phyloP scores from a whole-genome alignment of 2,113 vertebrate species.

The Amblyornis subalaris region DNA sequence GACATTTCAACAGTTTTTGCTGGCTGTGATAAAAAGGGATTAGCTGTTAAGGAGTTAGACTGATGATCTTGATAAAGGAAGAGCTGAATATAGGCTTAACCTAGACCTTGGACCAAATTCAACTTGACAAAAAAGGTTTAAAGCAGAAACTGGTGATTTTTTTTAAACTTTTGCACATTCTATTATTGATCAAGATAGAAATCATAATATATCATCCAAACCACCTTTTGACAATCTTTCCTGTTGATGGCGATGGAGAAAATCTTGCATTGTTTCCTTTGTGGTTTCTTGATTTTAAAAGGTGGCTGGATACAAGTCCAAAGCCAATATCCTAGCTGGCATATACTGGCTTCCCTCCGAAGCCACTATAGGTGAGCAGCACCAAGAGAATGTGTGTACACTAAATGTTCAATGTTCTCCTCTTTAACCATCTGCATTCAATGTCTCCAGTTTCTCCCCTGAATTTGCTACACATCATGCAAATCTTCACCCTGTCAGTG shows the following conservation, averaged over 20 bases:
- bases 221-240: background rate
- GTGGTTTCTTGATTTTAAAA: background rate
- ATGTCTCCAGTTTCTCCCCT: background rate
- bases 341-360: background rate
- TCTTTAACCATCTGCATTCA: background rate
- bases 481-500: background rate
- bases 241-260: background rate
- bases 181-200: background rate
- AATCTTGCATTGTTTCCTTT: background rate
- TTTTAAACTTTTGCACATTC: background rate
- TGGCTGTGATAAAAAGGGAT: background rate
- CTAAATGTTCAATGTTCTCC: background rate
- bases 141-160: background rate
- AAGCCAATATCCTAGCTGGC: background rate
- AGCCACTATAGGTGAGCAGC: background rate
- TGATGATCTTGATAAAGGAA: background rate
- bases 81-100: background rate
- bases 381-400: background rate
- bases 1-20: background rate
- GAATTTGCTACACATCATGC: background rate
- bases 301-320: background rate
- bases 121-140: background rate
- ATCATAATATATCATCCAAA: background rate
- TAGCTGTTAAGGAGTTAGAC: background rate
- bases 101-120: background rate